Base-by-base conservation (phyloP, 2,888 invertebrate genomes). In the Epiperipatus broadwayi region DNA sequence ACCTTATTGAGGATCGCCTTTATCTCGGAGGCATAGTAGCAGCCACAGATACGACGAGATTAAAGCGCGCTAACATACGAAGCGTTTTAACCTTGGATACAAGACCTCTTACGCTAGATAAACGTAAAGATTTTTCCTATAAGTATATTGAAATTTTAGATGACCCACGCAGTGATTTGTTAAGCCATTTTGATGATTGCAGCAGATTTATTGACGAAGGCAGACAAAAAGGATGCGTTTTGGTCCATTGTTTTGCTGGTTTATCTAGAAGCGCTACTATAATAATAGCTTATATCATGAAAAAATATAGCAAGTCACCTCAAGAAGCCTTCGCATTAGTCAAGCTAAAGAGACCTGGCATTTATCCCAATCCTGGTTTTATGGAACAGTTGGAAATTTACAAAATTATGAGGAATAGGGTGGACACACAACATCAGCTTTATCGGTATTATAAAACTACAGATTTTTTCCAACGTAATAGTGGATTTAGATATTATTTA, bases 201-300 rank as follows among this genome's bases (percentile, higher is more conserved):
- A 72, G 73, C 52, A 63, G 69, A 3, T 89, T 81, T 52, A 83
- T 89, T 42, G 68, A 70, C 45, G 58, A 68, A 43, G 77, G 77
- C 2, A 63, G 72, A 40, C 55, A 71, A 4, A 67, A 67, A 22
- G 76, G 78, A 29, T 72, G 65, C 41, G 71, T 85, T 4, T 64
- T 89, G 10, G 81, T 87, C 2, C 89, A 91, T 54, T 91, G 89
- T 59, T 81, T 81, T 56, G 85, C 76, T 51, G 89, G 89, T 10
- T 76, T 85, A 3, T 89, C 87, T 1, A 69, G 89, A 38, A 87
- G 87, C 55, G 79, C 84, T 0, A 75, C 85, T 0, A 66, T 85
- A 3, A 77, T 85, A 0, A 74, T 84, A 40, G 84, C 79, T 1
- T 84, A 75, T 55, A 60, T 84, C 8, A 89, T 89, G 89, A 75